Conservation (phyloP, 1,140 invertebrate genomes). For the Drosophila auraria region DNA sequence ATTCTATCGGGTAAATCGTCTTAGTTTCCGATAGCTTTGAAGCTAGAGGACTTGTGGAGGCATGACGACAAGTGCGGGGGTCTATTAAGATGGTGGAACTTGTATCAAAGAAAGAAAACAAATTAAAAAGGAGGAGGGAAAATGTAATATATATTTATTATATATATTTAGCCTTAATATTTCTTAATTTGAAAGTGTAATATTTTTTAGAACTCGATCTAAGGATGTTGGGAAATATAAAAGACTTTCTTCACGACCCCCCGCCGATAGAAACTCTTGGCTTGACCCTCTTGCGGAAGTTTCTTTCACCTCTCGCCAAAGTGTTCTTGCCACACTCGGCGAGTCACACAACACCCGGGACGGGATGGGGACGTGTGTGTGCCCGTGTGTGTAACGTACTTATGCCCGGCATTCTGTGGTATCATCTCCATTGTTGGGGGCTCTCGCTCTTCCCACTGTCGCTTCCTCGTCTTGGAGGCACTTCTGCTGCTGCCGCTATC, state of each 20-base stretch:
- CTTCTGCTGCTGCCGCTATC: slow-evolving; percentile 19
- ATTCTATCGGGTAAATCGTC: slow-evolving; percentile 44
- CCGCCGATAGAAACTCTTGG: neutral
- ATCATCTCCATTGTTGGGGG: slow-evolving; percentile 66
- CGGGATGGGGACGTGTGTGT: slow-evolving; percentile 31
- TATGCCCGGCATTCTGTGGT: slow-evolving; percentile 52
- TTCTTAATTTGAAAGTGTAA: neutral
- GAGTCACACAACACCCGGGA: slow-evolving; percentile 8
- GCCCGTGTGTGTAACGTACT: slow-evolving; percentile 58
- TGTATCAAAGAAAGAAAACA: neutral
- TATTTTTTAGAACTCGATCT: neutral
- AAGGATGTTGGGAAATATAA: neutral
- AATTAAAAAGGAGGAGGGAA: no score
- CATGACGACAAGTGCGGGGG: slow-evolving; percentile 39
- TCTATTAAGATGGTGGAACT: neutral
- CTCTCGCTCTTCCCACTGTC: slow-evolving; percentile 24
- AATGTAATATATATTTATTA: neutral
- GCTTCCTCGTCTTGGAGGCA: slow-evolving; percentile 14
- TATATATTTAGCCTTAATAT: neutral
- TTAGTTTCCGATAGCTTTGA: slow-evolving; percentile 31
- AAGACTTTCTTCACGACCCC: no score
- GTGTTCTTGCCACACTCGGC: slow-evolving; percentile 30
- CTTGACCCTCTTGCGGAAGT: slow-evolving; percentile 30
- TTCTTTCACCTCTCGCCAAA: slow-evolving; percentile 26
- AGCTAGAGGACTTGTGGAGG: neutral